phyloP scores from a whole-genome alignment of 2,113 vertebrate species.

The Malurus melanocephalus region DNA sequence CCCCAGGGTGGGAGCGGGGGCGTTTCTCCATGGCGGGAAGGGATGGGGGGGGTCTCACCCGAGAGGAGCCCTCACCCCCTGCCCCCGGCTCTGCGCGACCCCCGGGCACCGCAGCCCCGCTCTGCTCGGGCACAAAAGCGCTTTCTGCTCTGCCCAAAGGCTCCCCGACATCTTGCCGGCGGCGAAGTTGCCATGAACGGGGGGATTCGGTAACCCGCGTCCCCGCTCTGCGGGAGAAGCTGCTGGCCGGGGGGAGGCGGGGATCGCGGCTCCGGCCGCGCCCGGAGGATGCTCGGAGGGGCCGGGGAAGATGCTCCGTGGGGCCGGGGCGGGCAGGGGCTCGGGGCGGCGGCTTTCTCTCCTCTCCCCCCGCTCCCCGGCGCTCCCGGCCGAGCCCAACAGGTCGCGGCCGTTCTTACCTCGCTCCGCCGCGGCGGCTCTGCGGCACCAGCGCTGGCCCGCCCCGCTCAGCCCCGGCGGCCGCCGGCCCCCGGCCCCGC shows the following conservation, averaged over 20 bases:
- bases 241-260: background rate
- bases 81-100: background rate
- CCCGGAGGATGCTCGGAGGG: background rate
- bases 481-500: background rate
- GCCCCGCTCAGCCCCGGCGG: background rate
- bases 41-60: background rate
- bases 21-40: background rate
- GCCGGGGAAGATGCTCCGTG: background rate
- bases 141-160: background rate
- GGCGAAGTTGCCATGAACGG: background rate
- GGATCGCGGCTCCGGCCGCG: background rate
- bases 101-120: background rate
- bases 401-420: constrained; percentile 20
- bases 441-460: background rate
- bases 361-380: background rate
- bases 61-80: background rate
- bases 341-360: background rate
- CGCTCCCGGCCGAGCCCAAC: background rate
- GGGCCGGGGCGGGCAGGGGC: background rate
- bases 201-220: background rate
- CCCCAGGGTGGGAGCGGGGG: background rate
- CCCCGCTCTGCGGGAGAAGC: background rate
- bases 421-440: background rate
- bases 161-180: background rate
- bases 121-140: background rate